These are phyloP conservation scores for Rhyzopertha dominica DNA, from an alignment of 1,140 invertebrate genomes.

Conservation along the genomic window DNA sequence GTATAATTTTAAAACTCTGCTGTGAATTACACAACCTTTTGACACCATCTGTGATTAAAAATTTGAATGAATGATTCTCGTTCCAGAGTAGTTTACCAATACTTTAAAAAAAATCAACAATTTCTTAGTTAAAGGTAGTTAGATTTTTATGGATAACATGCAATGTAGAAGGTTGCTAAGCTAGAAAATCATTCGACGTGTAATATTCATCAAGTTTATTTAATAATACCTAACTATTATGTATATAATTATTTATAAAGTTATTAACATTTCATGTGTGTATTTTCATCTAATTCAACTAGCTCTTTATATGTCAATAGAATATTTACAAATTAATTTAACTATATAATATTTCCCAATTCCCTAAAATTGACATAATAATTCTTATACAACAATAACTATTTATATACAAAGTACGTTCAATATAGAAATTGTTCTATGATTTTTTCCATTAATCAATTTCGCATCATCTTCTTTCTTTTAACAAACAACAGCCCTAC, in stretches of 20 bases:
- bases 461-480: conserved; percentile 18
- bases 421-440: conserved; percentile 16
- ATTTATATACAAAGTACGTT: conserved; percentile 39
- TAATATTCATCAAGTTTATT: no score
- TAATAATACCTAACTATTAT: conserved; percentile 45
- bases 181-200: no score
- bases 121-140: no score
- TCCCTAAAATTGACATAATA: conserved; percentile 47
- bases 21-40: no score
- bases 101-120: no score
- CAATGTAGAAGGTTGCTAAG: no score
- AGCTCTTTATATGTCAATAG: conserved; percentile 46
- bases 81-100: no score
- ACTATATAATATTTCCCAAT: conserved; percentile 42
- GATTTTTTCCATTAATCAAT: no score
- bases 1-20: no score
- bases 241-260: conserved; percentile 47
- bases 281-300: conserved; percentile 41
- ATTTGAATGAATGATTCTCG: no score
- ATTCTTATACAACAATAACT: conserved; percentile 44
- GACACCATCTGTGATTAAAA: no score
- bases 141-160: no score
- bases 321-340: conserved; percentile 46
- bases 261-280: conserved; percentile 46
- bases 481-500: conserved; percentile 39